A percentile compares a stretch with the other conserved stretches of the same genome.
These are phyloP conservation scores for Empis livida DNA, from an alignment of 2,888 invertebrate genomes.

Conservation along the genomic window DNA sequence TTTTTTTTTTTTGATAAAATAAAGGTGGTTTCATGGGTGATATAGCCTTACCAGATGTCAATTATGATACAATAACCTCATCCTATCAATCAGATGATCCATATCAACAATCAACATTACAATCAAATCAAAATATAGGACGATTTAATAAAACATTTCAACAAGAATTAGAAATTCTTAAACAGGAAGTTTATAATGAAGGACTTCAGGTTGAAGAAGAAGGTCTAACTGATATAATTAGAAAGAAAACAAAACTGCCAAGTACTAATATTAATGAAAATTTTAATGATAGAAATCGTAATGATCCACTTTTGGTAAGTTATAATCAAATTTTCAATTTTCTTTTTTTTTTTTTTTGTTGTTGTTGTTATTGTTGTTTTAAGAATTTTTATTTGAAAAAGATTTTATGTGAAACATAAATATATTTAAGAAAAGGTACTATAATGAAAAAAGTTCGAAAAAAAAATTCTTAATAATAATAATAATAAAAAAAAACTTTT, in stretches of 20 bases:
- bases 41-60: constrained; percentile 59
- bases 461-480: no score
- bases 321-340: neutral
- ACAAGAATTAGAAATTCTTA: constrained; percentile 67
- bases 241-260: constrained; percentile 59
- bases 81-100: neutral
- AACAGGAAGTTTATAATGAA: constrained; percentile 67
- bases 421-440: no score
- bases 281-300: constrained; percentile 28
- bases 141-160: constrained; percentile 51
- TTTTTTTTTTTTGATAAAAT: no score
- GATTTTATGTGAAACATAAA: no score
- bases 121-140: neutral
- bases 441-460: neutral
- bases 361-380: no score
- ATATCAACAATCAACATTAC: neutral
- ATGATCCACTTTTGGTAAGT: constrained; percentile 24
- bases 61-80: constrained; percentile 29
- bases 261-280: constrained; percentile 37
- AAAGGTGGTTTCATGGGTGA: constrained; percentile 72
- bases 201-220: constrained; percentile 77
- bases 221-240: constrained; percentile 58
- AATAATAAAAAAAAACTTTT: no score
- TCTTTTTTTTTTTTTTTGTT: neutral
- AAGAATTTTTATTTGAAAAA: no score